Evolutionary conservation across 2,113 vertebrate genomes (phyloP).

Genomic region (Rhinolophus ferrumequinum): DNA sequence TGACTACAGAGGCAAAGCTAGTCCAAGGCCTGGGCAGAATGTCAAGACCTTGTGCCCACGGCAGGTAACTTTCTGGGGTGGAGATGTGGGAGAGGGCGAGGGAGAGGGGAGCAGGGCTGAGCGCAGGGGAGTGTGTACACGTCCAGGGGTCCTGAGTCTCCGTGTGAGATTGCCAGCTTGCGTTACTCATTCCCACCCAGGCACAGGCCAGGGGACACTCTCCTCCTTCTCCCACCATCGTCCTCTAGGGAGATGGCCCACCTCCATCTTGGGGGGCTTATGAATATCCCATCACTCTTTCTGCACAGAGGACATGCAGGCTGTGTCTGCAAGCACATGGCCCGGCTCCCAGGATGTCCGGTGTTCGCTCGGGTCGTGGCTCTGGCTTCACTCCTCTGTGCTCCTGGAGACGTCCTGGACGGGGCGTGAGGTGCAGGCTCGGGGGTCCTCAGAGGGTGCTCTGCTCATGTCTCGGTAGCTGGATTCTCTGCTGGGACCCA

Average conservation of each 20-base stretch:
- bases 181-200: background rate
- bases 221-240: background rate
- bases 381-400: background rate
- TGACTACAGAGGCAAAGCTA: background rate
- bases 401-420: accelerated
- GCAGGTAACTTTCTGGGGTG: background rate
- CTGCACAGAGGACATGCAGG: background rate
- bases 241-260: background rate
- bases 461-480: accelerated
- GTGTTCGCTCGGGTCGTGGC: background rate
- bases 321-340: background rate
- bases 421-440: background rate
- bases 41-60: background rate
- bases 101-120: background rate
- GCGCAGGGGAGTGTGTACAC: background rate
- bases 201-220: background rate
- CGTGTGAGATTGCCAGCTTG: background rate
- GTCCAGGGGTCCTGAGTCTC: background rate
- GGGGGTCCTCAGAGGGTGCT: too few species aligned
- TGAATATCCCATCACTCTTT: background rate
- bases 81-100: background rate
- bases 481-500: background rate
- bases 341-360: background rate
- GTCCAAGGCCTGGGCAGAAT: background rate
- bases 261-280: background rate